Percentiles rank a stretch among this genome's conserved stretches.
Conservation (phyloP, 2,888 invertebrate species). For the Hemithea aestivaria region DNA sequence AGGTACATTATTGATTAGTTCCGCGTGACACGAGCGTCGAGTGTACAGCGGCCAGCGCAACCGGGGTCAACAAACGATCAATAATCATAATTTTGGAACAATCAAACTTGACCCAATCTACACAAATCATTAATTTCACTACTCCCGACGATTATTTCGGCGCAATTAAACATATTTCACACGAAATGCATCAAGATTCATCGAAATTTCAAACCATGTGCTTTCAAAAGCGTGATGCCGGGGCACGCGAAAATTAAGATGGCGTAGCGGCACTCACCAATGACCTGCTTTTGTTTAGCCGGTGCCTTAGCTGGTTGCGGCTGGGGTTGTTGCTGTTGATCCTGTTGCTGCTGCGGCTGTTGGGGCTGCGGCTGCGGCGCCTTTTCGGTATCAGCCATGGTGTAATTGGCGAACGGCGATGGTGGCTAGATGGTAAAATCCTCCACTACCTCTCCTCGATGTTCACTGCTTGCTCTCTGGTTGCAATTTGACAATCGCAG, state of each 20-base stretch:
- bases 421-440: conserved; percentile 84
- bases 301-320: conserved; percentile 79
- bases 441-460: conserved; percentile 88
- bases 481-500: conserved; percentile 43
- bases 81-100: conserved; percentile 36
- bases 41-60: conserved; percentile 22
- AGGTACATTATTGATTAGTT: conserved; percentile 44
- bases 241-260: conserved; percentile 66
- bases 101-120: neutral
- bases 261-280: conserved; percentile 84
- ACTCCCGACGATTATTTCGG: conserved; percentile 8
- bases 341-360: conserved; percentile 84
- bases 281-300: conserved; percentile 91
- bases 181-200: conserved; percentile 24
- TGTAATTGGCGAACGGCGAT: conserved; percentile 88
- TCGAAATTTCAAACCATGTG: conserved; percentile 54
- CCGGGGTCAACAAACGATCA: conserved; percentile 58
- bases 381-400: conserved; percentile 98
- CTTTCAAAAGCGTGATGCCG: conserved; percentile 55
- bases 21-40: conserved; percentile 31
- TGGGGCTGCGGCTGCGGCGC: conserved; percentile 84
- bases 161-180: conserved; percentile 9
- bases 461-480: conserved; percentile 83
- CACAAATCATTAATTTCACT: conserved; percentile 4
- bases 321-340: conserved; percentile 82